Percentiles rank a stretch among this genome's conserved stretches.
Conservation (phyloP, 1,140 invertebrate genomes). For the Metaphire vulgaris region DNA sequence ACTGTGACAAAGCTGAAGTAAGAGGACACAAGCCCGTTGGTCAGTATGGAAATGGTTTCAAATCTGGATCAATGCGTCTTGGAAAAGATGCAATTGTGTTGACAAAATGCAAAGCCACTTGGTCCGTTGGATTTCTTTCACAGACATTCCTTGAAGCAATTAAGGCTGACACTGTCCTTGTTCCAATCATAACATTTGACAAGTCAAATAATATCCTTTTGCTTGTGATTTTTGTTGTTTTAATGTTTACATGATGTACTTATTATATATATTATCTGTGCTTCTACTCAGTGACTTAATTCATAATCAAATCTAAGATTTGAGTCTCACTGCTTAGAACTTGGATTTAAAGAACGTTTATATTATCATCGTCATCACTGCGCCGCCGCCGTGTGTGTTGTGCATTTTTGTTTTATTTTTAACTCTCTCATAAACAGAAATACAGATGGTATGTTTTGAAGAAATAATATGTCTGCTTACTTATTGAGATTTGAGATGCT, state of each 20-base stretch:
- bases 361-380: too few species aligned
- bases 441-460: too few species aligned
- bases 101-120: constrained; percentile 35
- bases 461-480: too few species aligned
- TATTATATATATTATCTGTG: background rate
- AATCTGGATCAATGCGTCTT: constrained; percentile 47
- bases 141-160: constrained; percentile 42
- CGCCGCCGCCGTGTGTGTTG: too few species aligned
- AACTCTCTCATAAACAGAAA: too few species aligned
- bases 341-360: too few species aligned
- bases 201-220: constrained; percentile 40
- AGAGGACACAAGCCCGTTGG: constrained; percentile 42
- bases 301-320: background rate
- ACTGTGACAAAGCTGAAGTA: constrained; percentile 44
- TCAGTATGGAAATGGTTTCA: constrained; percentile 50
- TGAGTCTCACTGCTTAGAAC: too few species aligned
- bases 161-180: constrained; percentile 41
- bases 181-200: constrained; percentile 44
- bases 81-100: constrained; percentile 46
- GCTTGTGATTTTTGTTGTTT: background rate
- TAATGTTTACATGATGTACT: background rate
- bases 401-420: too few species aligned
- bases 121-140: constrained; percentile 45
- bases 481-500: too few species aligned
- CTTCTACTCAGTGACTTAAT: background rate